Evolutionary conservation across 1,140 invertebrate genomes (phyloP).

Genomic region (Macrostomum lignano): DNA sequence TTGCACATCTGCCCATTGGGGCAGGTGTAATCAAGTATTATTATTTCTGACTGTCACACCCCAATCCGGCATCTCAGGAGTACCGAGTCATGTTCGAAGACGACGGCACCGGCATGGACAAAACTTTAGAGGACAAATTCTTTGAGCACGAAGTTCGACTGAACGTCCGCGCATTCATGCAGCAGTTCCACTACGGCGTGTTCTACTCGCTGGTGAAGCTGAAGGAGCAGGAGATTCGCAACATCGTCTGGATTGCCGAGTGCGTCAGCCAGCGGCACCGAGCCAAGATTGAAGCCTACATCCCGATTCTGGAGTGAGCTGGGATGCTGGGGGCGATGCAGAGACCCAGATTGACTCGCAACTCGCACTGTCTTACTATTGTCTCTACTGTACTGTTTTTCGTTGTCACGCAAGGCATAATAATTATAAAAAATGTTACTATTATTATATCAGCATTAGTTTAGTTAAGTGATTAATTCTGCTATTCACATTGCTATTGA

Average conservation of each 20-base stretch:
- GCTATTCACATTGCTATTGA: too few relatives aligned
- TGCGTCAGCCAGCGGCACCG: conserved; percentile 94
- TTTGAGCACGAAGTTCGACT: conserved; percentile 89
- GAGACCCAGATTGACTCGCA: too few relatives aligned
- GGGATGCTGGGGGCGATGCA: too few relatives aligned
- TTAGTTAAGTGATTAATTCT: too few relatives aligned
- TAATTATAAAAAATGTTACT: too few relatives aligned
- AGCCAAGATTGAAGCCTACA: conserved; percentile 98
- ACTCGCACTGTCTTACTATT: too few relatives aligned
- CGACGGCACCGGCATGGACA: conserved; percentile 82
- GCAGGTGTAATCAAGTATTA: conserved; percentile 27
- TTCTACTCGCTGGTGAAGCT: conserved; percentile 96
- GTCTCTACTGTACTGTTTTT: too few relatives aligned
- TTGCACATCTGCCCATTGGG: too few relatives aligned
- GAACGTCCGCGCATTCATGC: conserved; percentile 84
- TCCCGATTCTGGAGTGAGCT: conserved; percentile 48
- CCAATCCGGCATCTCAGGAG: conserved; percentile 33
- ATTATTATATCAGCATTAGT: too few relatives aligned
- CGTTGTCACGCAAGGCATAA: too few relatives aligned
- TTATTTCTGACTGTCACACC: not conserved
- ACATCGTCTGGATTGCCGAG: conserved; percentile 98
- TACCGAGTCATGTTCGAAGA: conserved; percentile 88
- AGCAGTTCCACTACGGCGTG: conserved; percentile 96
- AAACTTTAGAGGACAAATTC: conserved; percentile 96
- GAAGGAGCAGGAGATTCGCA: conserved; percentile 95